Percentiles rank a stretch among this genome's conserved stretches.
phyloP scores from a whole-genome alignment of 2,113 vertebrate species.

The Entomyzon cyanotis region DNA sequence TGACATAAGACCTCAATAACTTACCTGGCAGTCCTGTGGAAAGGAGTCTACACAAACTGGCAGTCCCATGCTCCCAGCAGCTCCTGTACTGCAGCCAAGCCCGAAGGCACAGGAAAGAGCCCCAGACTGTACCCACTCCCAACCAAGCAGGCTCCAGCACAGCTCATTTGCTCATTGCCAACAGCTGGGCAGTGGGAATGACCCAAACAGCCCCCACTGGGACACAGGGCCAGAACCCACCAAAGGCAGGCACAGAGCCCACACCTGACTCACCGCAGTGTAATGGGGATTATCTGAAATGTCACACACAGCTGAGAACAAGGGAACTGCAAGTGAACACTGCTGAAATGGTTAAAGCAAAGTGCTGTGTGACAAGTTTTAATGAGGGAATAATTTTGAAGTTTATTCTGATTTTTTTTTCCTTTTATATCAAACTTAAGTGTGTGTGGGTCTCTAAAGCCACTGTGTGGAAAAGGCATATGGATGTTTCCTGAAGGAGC shows the following conservation, averaged over 20 bases:
- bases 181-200: not conserved
- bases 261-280: rapidly evolving
- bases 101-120: rapidly evolving
- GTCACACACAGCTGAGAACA: not conserved
- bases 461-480: rapidly evolving
- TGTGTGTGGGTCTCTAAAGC: not conserved
- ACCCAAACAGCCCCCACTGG: not conserved
- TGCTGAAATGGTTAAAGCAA: not conserved
- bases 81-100: rapidly evolving
- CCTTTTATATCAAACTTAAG: not conserved
- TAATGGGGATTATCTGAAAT: rapidly evolving
- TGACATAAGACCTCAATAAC: not conserved
- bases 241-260: not conserved
- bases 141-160: not conserved
- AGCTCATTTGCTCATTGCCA: not conserved
- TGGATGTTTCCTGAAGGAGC: not conserved
- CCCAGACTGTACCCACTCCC: rapidly evolving
- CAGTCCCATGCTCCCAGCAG: rapidly evolving
- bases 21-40: not conserved
- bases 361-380: not conserved
- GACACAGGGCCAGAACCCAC: not conserved
- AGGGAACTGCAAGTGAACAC: not conserved
- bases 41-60: rapidly evolving
- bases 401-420: rapidly evolving
- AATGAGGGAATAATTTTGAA: not conserved